Conservation (phyloP, 2,113 vertebrate genomes). For the Typhlomys cinereus region DNA sequence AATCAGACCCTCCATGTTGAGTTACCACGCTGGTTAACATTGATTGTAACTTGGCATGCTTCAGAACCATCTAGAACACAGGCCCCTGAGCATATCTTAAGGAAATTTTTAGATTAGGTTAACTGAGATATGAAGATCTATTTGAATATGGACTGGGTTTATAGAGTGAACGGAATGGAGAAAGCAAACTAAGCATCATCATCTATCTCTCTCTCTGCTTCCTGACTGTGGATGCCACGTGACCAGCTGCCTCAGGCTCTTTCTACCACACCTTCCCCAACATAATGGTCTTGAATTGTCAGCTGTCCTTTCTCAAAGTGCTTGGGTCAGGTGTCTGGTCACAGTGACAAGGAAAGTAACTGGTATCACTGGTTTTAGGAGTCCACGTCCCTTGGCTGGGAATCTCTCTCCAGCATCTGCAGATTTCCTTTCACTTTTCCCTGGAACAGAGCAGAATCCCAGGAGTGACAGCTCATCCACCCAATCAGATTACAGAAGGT, state of each 20-base stretch:
- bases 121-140: not conserved
- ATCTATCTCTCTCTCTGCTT: not conserved
- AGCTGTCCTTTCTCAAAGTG: not conserved
- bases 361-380: not conserved
- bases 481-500: not conserved
- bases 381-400: no score
- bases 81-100: no score
- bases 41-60: not conserved
- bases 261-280: not conserved
- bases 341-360: not conserved
- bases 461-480: not conserved
- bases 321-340: not conserved
- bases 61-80: not conserved
- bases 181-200: not conserved
- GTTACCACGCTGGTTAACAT: not conserved
- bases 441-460: no score
- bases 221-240: not conserved
- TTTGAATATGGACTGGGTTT: not conserved
- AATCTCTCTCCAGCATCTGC: not conserved
- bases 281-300: not conserved
- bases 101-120: not conserved
- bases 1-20: not conserved
- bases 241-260: not conserved
- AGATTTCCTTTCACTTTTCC: not conserved
- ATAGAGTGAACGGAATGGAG: not conserved